Conservation (phyloP, 2,888 invertebrate genomes). For the Junonia oenone region DNA sequence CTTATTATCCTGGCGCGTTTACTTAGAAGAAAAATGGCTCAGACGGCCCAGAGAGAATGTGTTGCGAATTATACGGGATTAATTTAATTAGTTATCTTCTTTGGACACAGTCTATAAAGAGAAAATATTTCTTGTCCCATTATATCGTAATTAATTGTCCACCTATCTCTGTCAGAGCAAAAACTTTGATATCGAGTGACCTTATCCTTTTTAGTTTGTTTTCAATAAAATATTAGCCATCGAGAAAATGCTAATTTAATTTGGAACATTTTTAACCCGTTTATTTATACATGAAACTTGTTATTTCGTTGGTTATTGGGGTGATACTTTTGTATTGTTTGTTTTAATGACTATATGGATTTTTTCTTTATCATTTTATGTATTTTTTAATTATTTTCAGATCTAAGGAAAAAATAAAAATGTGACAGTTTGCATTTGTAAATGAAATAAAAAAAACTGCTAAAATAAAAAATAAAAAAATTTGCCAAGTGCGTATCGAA, state of each 20-base stretch:
- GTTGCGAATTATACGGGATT: conserved; percentile 22
- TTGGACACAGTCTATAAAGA: conserved; percentile 2
- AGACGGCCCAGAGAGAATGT: conserved; percentile 22
- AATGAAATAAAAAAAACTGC: too few species aligned
- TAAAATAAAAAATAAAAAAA: too few species aligned
- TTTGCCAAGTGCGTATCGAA: too few species aligned
- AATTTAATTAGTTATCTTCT: conserved; percentile 15
- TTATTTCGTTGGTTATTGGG: background rate
- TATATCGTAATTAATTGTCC: conserved; percentile 9
- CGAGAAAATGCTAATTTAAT: conserved; percentile 4
- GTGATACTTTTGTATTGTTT: background rate
- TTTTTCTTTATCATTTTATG: background rate
- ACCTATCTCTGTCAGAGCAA: background rate
- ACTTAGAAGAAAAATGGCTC: conserved; percentile 27
- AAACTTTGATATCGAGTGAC: conserved; percentile 5
- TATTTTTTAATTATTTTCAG: too few species aligned
- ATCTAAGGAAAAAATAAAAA: background rate
- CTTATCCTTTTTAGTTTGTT: conserved; percentile 6
- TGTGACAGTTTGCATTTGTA: background rate
- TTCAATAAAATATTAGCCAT: conserved; percentile 4
- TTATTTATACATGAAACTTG: background rate
- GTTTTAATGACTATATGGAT: background rate
- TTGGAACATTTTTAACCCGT: background rate
- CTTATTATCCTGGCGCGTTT: conserved; percentile 27
- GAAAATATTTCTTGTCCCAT: conserved; percentile 9